Conservation (phyloP, 2,888 invertebrate species). For the Leucoptera coffeella region DNA sequence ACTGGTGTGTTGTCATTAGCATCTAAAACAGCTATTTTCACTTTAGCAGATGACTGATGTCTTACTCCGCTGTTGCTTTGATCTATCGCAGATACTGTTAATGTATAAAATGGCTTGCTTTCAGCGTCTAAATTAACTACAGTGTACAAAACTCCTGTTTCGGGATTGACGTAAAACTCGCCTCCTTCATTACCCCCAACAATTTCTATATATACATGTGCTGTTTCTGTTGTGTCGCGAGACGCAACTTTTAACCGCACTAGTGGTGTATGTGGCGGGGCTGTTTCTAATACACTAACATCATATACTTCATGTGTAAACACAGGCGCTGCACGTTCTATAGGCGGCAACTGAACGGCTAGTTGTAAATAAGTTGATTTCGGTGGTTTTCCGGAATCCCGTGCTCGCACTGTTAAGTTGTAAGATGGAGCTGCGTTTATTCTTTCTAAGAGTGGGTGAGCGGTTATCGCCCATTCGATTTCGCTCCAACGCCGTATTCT, state of each 20-base stretch:
- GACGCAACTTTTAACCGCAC: conserved; percentile 83
- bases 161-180: conserved; percentile 80
- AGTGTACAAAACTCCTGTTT: conserved; percentile 85
- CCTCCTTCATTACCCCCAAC: conserved; percentile 88
- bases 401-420: conserved; percentile 79
- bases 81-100: conserved; percentile 87
- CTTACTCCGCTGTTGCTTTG: conserved; percentile 77
- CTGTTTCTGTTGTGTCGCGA: conserved; percentile 65
- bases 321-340: conserved; percentile 81
- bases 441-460: conserved; percentile 70
- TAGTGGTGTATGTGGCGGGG: conserved; percentile 83
- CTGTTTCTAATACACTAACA: conserved; percentile 80
- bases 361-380: conserved; percentile 74
- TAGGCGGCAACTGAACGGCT: conserved; percentile 72
- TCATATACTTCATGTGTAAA: conserved; percentile 84
- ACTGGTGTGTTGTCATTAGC: conserved; percentile 92
- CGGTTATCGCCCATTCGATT: conserved; percentile 67
- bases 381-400: conserved; percentile 76
- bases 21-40: conserved; percentile 82
- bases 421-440: conserved; percentile 75
- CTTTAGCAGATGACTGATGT: conserved; percentile 84
- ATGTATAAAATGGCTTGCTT: conserved; percentile 71
- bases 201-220: conserved; percentile 79
- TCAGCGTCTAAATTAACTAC: conserved; percentile 80
- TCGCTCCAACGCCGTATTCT: conserved; percentile 57